Percentiles rank a stretch among this genome's conserved stretches.
phyloP scores from a whole-genome alignment of 2,888 invertebrate genomes.

The Cheilosia urbana region DNA sequence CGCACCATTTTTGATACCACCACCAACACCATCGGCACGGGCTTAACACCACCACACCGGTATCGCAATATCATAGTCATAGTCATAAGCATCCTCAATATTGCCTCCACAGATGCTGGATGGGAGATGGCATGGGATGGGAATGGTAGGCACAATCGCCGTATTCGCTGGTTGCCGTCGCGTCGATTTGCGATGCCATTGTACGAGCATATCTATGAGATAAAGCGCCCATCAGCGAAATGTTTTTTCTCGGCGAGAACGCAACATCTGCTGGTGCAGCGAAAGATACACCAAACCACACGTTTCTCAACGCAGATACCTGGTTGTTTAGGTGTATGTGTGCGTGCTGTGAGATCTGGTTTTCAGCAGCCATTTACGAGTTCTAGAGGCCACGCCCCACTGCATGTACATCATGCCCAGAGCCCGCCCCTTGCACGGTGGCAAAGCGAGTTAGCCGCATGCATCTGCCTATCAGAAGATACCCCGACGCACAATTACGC shows the following conservation, averaged over 20 bases:
- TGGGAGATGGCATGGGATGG: too few relatives aligned
- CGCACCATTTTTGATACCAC: conserved; percentile 39
- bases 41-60: conserved; percentile 52
- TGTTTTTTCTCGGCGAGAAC: conserved; percentile 41
- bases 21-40: background rate
- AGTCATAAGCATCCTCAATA: conserved; percentile 28
- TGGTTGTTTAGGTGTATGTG: background rate
- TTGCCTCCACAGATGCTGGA: conserved; percentile 16
- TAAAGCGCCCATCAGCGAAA: conserved; percentile 67
- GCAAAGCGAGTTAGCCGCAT: conserved; percentile 40
- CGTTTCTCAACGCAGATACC: background rate
- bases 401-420: conserved; percentile 58
- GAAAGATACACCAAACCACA: background rate
- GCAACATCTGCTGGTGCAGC: conserved; percentile 64
- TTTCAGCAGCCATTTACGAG: conserved; percentile 81
- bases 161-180: conserved; percentile 59
- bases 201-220: conserved; percentile 48
- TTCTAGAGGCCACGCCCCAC: conserved; percentile 82
- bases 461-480: conserved; percentile 74
- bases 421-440: conserved; percentile 62
- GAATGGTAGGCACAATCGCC: conserved; percentile 9
- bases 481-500: conserved; percentile 63
- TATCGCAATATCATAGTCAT: conserved; percentile 42
- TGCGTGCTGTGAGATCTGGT: conserved; percentile 68
- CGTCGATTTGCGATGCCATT: conserved; percentile 68